A percentile compares a stretch with the other conserved stretches of the same genome.
Evolutionary conservation across 2,113 vertebrate genomes (phyloP).

Genomic region (Bagarius yarrelli): DNA sequence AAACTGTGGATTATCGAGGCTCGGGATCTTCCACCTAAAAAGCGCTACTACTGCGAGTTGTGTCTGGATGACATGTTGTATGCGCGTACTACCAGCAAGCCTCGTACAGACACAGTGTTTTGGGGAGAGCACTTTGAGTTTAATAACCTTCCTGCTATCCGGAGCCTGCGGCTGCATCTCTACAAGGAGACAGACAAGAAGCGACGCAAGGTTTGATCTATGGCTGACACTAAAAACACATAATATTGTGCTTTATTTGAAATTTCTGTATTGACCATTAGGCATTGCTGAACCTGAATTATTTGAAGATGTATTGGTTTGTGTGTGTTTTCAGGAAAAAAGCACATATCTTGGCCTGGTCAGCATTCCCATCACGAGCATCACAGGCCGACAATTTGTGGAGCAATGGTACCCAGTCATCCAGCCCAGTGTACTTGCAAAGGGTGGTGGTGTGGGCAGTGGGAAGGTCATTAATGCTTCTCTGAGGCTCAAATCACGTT

Average conservation of each 20-base stretch:
- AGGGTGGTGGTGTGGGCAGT: slow-evolving; percentile 77
- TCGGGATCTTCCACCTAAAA: slow-evolving; percentile 91
- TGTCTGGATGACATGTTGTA: slow-evolving; percentile 97
- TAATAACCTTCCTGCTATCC: slow-evolving; percentile 91
- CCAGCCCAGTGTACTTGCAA: slow-evolving; percentile 80
- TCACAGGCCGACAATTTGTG: slow-evolving; percentile 90
- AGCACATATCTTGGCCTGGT: slow-evolving; percentile 94
- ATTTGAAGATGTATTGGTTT: not conserved
- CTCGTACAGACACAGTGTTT: slow-evolving; percentile 92
- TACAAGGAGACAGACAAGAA: slow-evolving; percentile 98
- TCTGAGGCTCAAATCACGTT: slow-evolving; percentile 88
- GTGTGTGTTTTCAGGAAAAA: slow-evolving; percentile 75
- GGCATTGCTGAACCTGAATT: not conserved
- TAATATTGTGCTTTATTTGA: not conserved
- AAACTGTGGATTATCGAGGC: slow-evolving; percentile 98
- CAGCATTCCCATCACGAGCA: slow-evolving; percentile 93
- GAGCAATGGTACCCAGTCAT: slow-evolving; percentile 98
- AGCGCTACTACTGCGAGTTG: slow-evolving; percentile 97
- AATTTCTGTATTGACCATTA: not conserved
- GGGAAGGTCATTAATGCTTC: slow-evolving; percentile 90
- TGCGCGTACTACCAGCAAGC: slow-evolving; percentile 95
- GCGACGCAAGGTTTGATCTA: slow-evolving; percentile 78
- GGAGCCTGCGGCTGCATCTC: slow-evolving; percentile 91
- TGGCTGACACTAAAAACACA: not conserved
- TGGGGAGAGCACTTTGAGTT: slow-evolving; percentile 99